Evolutionary conservation across 1,140 invertebrate species (phyloP), one percentile per base, ranked within the genome.

Genomic region (Rhagoletis zephyria): DNA sequence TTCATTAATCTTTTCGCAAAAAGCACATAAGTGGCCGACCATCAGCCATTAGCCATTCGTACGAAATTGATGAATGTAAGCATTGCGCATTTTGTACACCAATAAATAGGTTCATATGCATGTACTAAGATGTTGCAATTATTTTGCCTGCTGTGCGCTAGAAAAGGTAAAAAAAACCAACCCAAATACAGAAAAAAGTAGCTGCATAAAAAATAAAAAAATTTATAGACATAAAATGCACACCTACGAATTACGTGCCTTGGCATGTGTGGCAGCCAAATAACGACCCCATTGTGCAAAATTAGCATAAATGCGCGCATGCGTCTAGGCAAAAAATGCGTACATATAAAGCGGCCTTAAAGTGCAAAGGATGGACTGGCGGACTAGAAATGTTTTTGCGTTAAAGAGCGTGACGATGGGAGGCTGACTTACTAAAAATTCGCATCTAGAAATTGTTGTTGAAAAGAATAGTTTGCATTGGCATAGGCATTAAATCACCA

Each of bases 271-370:
- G 74, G 16, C 45, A 56, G 19, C 19, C 74, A 81, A 81, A 81
- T 81, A 81, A 81, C 74, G 74, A 81, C 40, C 74, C n/a, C 48
- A 81, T 81, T 59, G 74, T 16, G 4, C 5, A 42, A 81, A 81
- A 81, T 81, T 81, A 81, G 74, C 74, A 81, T 81, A 56, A 81
- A 51, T 81, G 51, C 19, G 42, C 74, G 74, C 74, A 81, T 81
- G 74, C 74, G 74, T 14, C 3, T 56, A 56, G 51, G 10, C 5
- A 56, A 56, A 10, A 5, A 56, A 56, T n/a, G n/a, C n/a, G 16
- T 63, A 14, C 61, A 14, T 63, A 14, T 14, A 14, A 9, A 14
- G 61, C 61, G 16, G n/a, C n/a, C 5, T 56, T 10, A 56, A 56
- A 56, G 51, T 56, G 51, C 51, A 56, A 56, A 30, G 30, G 51